Evolutionary conservation across 2,113 vertebrate species (phyloP), one percentile per base, ranked within the genome.

Genomic region (Epinephelus fuscoguttatus): DNA sequence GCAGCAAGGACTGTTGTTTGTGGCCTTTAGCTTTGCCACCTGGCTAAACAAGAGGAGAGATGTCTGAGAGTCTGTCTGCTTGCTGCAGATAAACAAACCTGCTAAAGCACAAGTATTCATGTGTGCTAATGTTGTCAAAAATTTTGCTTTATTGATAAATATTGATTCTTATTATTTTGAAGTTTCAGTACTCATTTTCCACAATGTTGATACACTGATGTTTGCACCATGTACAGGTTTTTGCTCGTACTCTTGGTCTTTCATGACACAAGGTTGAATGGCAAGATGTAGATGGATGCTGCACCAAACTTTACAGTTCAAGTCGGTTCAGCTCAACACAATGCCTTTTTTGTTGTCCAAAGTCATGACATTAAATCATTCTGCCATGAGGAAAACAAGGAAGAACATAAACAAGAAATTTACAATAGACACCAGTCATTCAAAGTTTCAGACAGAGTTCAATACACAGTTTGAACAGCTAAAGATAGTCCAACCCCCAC

Each of bases 11-110:
- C 61, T 17, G 79, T 17, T 27, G 62, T 70, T 78, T 79, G 68
- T 88, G 88, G 74, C 89, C 90, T 94, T 90, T 90, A 78, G 80
- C 89, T 91, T 77, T 53, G 27, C 86, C 93, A 94, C 88, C 91
- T 94, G 92, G 89, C 89, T 80, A 68, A 78, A 86, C 67, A 64
- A 81, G 62, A 63, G 53, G 9, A 82, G 64, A 70, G n/a, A 66
- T 0, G 70, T 45, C 78, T 21, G 52, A 30, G 45, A 23, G 57
- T 67, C n/a, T 55, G 50, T 83, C 63, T 69, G 64, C 63, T 60
- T 47, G 40, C 78, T 68, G 70, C 62, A 78, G 70, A 84, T 40
- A 68, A 79, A 70, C 68, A 18, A 52, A 33, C 27, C 0, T 8
- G 56, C 21, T 4, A 42, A 66, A 80, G 83, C 75, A 42, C 30